These are phyloP conservation scores for Cartodere bifasciata DNA, from an alignment of 2,888 invertebrate species.

Conservation along the genomic window DNA sequence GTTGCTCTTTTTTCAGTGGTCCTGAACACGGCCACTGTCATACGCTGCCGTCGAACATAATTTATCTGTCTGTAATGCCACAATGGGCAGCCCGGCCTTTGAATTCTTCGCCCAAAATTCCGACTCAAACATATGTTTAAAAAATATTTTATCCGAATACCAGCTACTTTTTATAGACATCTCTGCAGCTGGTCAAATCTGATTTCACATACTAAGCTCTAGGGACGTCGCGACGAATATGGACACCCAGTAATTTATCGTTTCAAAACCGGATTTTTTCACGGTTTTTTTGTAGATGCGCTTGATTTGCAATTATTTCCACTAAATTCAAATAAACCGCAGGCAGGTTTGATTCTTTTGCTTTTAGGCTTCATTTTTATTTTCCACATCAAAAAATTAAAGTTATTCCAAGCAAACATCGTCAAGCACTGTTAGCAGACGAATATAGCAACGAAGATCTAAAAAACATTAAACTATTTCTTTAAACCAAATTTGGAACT, in stretches of 20 bases:
- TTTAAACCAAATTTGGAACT: no score
- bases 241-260: conserved; percentile 22
- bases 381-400: no score
- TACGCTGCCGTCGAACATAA: conserved; percentile 36
- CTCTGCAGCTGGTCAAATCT: conserved; percentile 26
- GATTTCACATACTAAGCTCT: conserved; percentile 23
- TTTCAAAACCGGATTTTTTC: conserved; percentile 17
- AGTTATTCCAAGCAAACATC: no score
- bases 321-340: no score
- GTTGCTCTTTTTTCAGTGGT: conserved; percentile 13
- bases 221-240: conserved; percentile 22
- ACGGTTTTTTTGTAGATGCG: conserved; percentile 1
- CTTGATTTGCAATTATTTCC: no score
- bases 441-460: no score
- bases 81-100: conserved; percentile 33
- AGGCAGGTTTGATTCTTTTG: no score
- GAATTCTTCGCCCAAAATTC: conserved; percentile 35
- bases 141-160: conserved; percentile 36
- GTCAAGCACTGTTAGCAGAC: no score
- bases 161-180: conserved; percentile 27
- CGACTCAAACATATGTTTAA: conserved; percentile 36
- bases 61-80: conserved; percentile 37
- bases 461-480: no score
- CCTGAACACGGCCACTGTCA: conserved; percentile 31
- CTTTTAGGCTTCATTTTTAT: no score